Percentiles rank a stretch among this genome's conserved stretches.
Conservation (phyloP, 1,140 invertebrate species). For the Centruroides sculpturatus region DNA sequence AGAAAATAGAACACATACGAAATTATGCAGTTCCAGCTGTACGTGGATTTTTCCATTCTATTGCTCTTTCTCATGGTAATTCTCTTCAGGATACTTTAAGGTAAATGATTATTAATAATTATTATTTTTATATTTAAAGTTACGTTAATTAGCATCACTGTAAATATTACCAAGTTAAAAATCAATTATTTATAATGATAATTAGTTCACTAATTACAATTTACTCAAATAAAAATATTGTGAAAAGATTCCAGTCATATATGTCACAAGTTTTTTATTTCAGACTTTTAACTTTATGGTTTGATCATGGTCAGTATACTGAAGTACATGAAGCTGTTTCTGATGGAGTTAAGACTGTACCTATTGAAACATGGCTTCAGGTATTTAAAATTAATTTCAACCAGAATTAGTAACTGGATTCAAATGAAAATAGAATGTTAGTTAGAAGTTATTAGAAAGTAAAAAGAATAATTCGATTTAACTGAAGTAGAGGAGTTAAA, state of each 20-base stretch:
- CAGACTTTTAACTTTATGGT: slow-evolving; percentile 81
- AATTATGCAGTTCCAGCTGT: slow-evolving; percentile 85
- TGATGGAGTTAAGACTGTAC: slow-evolving; percentile 80
- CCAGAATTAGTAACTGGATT: too few species aligned
- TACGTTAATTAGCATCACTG: too few species aligned
- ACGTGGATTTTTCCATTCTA: slow-evolving; percentile 89
- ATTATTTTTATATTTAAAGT: too few species aligned
- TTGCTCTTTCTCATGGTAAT: slow-evolving; percentile 74
- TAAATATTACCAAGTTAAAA: too few species aligned
- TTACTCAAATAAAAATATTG: too few species aligned
- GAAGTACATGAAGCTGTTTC: slow-evolving; percentile 86
- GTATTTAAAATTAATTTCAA: slow-evolving; percentile 22
- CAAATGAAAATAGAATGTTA: too few species aligned
- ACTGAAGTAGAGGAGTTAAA: too few species aligned
- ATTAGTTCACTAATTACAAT: too few species aligned
- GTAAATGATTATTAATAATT: background rate
- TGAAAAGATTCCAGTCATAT: too few species aligned
- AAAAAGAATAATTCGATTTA: too few species aligned
- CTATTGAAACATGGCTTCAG: slow-evolving; percentile 98
- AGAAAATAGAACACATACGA: slow-evolving; percentile 41
- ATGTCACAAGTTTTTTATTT: background rate
- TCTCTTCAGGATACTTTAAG: slow-evolving; percentile 91
- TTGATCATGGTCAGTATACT: slow-evolving; percentile 83
- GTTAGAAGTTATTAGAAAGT: too few species aligned
- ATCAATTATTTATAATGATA: too few species aligned